Percentiles rank a stretch among this genome's conserved stretches.
Evolutionary conservation across 2,797 vertebrate genomes (phyloP).

Genomic region (Antennarius maculatus): DNA sequence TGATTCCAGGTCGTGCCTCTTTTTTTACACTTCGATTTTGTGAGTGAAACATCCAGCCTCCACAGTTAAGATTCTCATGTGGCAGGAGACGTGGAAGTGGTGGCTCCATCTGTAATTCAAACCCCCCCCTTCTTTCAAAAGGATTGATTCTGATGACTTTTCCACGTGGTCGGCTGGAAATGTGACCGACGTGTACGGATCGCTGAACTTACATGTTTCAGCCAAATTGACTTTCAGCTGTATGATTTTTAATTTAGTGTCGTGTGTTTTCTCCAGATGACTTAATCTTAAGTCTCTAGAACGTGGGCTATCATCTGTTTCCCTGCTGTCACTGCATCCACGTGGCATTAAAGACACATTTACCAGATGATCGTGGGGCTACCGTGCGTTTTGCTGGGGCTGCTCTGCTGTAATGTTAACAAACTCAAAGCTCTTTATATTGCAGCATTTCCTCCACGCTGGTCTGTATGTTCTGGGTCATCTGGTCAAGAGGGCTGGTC

Average conservation of each 20-base stretch:
- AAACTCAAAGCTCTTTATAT: not conserved
- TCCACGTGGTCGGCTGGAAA: slow-evolving; percentile 65
- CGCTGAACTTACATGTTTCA: slow-evolving; percentile 48
- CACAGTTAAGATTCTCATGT: too few relatives aligned
- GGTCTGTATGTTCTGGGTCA: not conserved
- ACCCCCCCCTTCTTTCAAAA: too few relatives aligned
- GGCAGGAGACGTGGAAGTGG: too few relatives aligned
- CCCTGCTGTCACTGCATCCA: slow-evolving; percentile 14
- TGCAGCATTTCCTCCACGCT: not conserved
- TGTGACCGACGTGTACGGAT: slow-evolving; percentile 30
- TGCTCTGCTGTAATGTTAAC: not conserved
- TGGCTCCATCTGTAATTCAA: too few relatives aligned
- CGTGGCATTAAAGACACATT: slow-evolving; percentile 4
- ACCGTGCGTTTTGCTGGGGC: not conserved
- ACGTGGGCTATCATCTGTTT: not conserved
- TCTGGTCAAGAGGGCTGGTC: not conserved
- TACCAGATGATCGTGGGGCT: not conserved
- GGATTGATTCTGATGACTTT: slow-evolving; percentile 44
- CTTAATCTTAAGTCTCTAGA: not conserved
- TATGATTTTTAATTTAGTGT: not conserved
- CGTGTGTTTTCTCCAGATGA: not conserved
- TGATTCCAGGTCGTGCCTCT: not conserved
- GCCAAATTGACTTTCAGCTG: slow-evolving; percentile 16
- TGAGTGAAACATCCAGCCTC: not conserved
- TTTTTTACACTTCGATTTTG: too few relatives aligned